Percentiles rank a stretch among this genome's conserved stretches.
Conservation (phyloP, 2,888 invertebrate species). For the Oegoconia quadripuncta region DNA sequence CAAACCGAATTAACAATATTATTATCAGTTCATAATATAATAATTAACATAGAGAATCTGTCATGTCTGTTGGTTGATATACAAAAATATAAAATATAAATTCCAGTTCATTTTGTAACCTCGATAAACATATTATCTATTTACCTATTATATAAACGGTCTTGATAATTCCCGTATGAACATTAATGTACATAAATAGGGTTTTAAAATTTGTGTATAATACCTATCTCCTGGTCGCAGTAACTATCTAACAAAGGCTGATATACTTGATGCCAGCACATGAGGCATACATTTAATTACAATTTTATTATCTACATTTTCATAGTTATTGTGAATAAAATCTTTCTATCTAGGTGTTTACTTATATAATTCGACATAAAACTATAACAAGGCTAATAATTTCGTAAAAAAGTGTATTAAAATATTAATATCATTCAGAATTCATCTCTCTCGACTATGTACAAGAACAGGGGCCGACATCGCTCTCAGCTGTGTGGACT, state of each 20-base stretch:
- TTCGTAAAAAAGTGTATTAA: constrained; percentile 66
- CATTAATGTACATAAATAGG: constrained; percentile 15
- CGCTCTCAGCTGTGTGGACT: constrained; percentile 15
- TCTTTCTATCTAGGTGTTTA: constrained; percentile 48
- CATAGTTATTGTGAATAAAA: constrained; percentile 47
- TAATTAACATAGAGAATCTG: constrained; percentile 38
- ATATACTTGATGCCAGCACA: constrained; percentile 39
- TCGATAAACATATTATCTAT: constrained; percentile 38
- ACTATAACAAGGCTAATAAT: constrained; percentile 52
- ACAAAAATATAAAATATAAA: constrained; percentile 63
- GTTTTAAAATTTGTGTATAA: constrained; percentile 11
- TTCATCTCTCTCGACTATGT: constrained; percentile 58
- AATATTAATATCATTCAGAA: constrained; percentile 72
- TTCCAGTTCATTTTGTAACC: constrained; percentile 55
- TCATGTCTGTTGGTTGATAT: constrained; percentile 42
- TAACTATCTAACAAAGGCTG: constrained; percentile 42
- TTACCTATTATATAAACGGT: constrained; percentile 31
- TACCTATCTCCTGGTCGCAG: constrained; percentile 15
- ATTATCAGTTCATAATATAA: constrained; percentile 60
- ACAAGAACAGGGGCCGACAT: constrained; percentile 32
- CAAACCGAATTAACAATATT: constrained; percentile 52
- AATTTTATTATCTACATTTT: constrained; percentile 42
- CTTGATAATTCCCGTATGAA: constrained; percentile 21
- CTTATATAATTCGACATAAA: constrained; percentile 43
- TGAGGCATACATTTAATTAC: constrained; percentile 23